Percentiles rank a stretch among this genome's conserved stretches.
Evolutionary conservation across 2,797 vertebrate genomes (phyloP).

Genomic region (Dendrocincla fuliginosa): DNA sequence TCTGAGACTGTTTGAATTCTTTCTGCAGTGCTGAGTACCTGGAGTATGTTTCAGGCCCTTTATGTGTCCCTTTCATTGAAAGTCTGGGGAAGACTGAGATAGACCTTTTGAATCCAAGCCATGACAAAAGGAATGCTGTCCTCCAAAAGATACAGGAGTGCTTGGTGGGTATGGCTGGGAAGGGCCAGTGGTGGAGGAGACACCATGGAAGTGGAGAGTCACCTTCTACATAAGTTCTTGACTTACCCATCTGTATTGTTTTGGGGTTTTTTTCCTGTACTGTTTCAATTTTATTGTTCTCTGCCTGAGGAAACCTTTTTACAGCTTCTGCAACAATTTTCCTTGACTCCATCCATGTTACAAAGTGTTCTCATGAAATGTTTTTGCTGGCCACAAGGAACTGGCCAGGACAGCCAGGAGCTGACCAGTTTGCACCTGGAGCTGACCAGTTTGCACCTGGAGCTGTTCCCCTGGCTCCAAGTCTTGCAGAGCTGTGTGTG

Average conservation of each 20-base stretch:
- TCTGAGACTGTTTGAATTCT: not conserved
- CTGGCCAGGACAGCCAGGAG: not conserved
- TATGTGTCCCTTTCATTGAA: slow-evolving; percentile 73
- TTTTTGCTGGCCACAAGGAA: not conserved
- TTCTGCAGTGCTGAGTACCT: slow-evolving; percentile 72
- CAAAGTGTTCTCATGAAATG: not conserved
- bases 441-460: not conserved
- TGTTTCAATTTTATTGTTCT: not conserved
- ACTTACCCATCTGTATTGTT: not conserved
- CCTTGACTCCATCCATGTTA: not conserved
- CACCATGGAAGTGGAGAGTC: not conserved
- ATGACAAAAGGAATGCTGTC: slow-evolving; percentile 69
- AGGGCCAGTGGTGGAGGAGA: not conserved
- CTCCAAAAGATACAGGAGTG: slow-evolving; percentile 77
- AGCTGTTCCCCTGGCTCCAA: not conserved
- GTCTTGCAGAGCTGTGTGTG: not conserved
- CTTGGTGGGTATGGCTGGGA: slow-evolving; percentile 72
- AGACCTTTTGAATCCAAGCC: slow-evolving; percentile 63
- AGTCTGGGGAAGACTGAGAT: slow-evolving; percentile 71
- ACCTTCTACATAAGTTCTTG: not conserved
- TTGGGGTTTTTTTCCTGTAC: accelerated
- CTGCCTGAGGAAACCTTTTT: not conserved
- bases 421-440: not conserved
- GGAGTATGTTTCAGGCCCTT: slow-evolving; percentile 55
- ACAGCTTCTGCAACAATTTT: not conserved